Evolutionary conservation across 2,113 vertebrate genomes (phyloP).

Genomic region (Dolichallabes microphthalmus): DNA sequence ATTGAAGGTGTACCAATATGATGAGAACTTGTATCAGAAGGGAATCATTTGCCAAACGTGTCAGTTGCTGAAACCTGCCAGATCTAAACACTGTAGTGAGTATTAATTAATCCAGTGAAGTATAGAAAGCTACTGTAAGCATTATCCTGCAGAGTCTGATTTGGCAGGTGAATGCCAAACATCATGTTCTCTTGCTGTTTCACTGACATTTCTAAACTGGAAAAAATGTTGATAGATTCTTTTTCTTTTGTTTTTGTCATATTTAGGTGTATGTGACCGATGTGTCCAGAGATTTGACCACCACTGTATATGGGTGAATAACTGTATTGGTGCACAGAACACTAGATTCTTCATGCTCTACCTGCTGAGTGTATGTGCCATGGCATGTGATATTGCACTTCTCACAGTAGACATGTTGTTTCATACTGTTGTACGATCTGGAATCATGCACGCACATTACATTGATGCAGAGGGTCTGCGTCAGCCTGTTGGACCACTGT

Average conservation of each 20-base stretch:
- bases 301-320: constrained; percentile 97
- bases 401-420: constrained; percentile 74
- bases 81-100: constrained; percentile 94
- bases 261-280: constrained; percentile 79
- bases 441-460: constrained; percentile 72
- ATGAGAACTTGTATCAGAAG: constrained; percentile 78
- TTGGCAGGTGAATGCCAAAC: neutral
- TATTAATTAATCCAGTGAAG: neutral
- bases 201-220: neutral
- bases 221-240: neutral
- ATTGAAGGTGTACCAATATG: constrained; percentile 78
- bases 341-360: constrained; percentile 82
- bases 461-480: constrained; percentile 74
- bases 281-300: constrained; percentile 95
- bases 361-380: constrained; percentile 76
- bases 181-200: neutral
- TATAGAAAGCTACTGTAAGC: neutral
- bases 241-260: neutral
- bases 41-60: constrained; percentile 80
- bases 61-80: constrained; percentile 82
- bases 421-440: constrained; percentile 72
- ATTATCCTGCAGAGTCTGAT: neutral
- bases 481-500: constrained; percentile 68
- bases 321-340: constrained; percentile 89
- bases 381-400: constrained; percentile 66